Evolutionary conservation across 2,113 vertebrate species (phyloP), one percentile per base, ranked within the genome.

Genomic region (Meriones unguiculatus): DNA sequence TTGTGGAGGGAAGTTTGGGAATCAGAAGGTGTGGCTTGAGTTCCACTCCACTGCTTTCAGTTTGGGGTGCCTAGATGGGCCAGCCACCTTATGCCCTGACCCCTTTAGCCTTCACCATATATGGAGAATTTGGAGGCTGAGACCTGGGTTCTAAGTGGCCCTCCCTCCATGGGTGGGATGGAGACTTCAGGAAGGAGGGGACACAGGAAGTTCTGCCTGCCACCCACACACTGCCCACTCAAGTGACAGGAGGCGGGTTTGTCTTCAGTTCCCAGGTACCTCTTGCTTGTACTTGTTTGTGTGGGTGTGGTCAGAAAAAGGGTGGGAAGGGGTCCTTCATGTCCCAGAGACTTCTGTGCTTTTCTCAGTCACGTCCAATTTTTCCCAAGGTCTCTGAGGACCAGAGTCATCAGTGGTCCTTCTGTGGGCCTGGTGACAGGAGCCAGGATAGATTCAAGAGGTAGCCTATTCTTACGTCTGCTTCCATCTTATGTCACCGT

Each of bases 121-220:
- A 17, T 54, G 50, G 65, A 72, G 57, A 87, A 52, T 70, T 54
- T 72, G 2, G 0, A 87, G 70, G 50, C 30, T 22, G 46, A 87
- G 92, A n/a, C 5, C n/a, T 28, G n/a, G 57, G 22, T 50, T 85
- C 67, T 57, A 50, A 64, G 7, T 8, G 38, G 15, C 11, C 57
- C 12, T 67, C 22, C 38, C 13, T 73, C 28, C 35, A 3, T 10
- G 1, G 1, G 24, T 30, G 59, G 41, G 72, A 59, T 52, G 62
- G 46, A 46, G 52, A 64, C 75, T 69, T 69, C 1, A 65, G 52
- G 76, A 35, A 50, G 57, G 85, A 72, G 15, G 6, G 7, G 67
- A 24, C 0, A 0, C 1, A 59, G 52, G 76, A 32, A 50, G 54
- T 41, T 52, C 32, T 25, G 25, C 9, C 0, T 3, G 28, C 0